These are phyloP conservation scores for Andricus quercusramuli DNA, from an alignment of 2,888 invertebrate species.

Conservation along the genomic window DNA sequence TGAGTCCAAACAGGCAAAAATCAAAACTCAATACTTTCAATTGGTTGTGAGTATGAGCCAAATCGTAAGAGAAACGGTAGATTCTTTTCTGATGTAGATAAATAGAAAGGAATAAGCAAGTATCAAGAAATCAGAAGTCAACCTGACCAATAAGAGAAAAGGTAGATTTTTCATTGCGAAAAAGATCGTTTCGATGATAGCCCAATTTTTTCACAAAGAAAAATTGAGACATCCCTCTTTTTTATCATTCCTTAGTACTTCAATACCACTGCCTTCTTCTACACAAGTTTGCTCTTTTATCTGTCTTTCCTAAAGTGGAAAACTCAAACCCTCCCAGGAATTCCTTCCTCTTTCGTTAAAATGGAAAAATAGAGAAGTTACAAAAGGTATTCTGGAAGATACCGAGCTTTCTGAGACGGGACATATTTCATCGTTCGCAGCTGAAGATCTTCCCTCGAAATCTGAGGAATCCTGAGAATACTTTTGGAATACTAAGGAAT, in stretches of 20 bases:
- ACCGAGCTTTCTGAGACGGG: not conserved
- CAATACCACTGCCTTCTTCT: not conserved
- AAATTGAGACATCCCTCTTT: not conserved
- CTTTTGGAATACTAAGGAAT: not conserved
- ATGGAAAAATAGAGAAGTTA: conserved; percentile 17
- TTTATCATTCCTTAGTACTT: not conserved
- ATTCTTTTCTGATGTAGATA: too few species aligned
- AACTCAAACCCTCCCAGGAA: conserved; percentile 7
- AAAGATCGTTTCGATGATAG: not conserved
- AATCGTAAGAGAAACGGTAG: not conserved
- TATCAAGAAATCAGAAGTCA: too few species aligned
- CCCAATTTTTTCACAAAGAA: not conserved
- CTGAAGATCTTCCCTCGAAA: conserved; percentile 5
- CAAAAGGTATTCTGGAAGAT: not conserved
- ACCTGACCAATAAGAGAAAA: not conserved
- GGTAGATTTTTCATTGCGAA: not conserved
- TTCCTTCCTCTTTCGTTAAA: not conserved
- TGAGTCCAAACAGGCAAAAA: not conserved
- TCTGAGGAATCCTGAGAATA: not conserved
- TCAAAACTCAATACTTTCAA: not conserved
- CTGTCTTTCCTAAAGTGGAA: conserved; percentile 15
- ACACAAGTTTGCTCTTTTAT: conserved; percentile 15
- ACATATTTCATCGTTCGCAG: conserved; percentile 8
- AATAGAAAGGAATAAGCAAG: too few species aligned
- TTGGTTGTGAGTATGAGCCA: not conserved